Evolutionary conservation across 2,888 invertebrate genomes (phyloP), one percentile per base, ranked within the genome.

Genomic region (Nasonia oneida): DNA sequence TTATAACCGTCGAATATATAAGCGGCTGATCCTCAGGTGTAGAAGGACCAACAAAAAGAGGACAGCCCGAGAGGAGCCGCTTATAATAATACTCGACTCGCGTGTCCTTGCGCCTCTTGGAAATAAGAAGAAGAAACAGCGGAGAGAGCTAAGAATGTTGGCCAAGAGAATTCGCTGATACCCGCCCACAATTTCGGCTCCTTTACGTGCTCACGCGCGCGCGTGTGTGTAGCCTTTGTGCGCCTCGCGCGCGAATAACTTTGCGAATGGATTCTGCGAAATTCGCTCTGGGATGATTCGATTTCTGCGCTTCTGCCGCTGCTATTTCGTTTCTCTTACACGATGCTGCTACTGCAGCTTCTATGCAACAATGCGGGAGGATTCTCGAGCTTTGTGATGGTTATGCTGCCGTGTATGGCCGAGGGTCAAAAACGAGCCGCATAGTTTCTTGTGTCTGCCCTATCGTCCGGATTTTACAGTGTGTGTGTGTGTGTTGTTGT

Each of bases 201-300:
- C 73, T 79, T 57, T 76, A 57, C 57, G 39, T 73, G 75, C 61
- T 29, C 64, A 15, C 57, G 29, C 29, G 0, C 64, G 23, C 3
- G 18, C 42, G 42, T 10, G 57, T 18, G 18, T 57, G 57, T 18
- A 57, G n/a, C 77, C 80, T 85, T 81, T 85, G 81, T 81, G 79
- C 73, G 37, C 70, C 37, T 4, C 37, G 37, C 29, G n/a, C 47
- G 67, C 70, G 76, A 76, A 80, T 83, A 83, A 80, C 80, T 83
- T 39, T 6, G 47, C 37, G 23, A 33, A 76, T 74, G 80, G 80
- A 71, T 83, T 86, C 86, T 61, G 29, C 85, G 78, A 85, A 82
- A 79, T 75, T 85, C 79, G 71, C 85, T 75, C 64, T 47, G 57
- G 75, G 37, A 74, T 75, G 53, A 85, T 85, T 85, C 82, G 85